These are phyloP conservation scores for Sarcophaga carnaria DNA, from an alignment of 2,888 invertebrate genomes.

Conservation along the genomic window DNA sequence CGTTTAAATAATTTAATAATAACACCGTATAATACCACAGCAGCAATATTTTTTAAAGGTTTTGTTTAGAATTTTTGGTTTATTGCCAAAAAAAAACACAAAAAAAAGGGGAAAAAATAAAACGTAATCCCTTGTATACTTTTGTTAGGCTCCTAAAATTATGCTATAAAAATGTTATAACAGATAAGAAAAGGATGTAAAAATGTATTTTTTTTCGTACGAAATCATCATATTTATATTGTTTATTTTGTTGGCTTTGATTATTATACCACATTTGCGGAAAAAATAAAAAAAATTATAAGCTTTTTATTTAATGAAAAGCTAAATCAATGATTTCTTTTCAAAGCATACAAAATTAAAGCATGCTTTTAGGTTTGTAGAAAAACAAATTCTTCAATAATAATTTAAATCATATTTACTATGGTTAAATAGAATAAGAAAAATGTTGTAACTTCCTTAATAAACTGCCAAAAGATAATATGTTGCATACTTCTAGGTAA, in stretches of 20 bases:
- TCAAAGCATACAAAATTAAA: neutral
- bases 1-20: neutral
- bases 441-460: no score
- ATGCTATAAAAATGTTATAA: conserved; percentile 58
- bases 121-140: conserved; percentile 2
- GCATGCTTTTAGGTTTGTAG: neutral
- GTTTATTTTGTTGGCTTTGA: neutral
- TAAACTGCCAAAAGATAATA: no score
- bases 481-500: no score
- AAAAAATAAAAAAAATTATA: neutral
- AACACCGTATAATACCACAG: neutral
- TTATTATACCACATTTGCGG: neutral
- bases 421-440: no score
- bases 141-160: conserved; percentile 44
- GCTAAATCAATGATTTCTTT: neutral
- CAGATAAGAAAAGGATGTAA: neutral
- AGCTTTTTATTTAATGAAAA: neutral
- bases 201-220: neutral
- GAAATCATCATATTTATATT: neutral
- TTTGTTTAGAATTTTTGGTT: conserved; percentile 43
- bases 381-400: no score
- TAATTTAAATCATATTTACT: no score
- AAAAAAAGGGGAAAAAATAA: neutral
- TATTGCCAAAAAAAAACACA: conserved; percentile 43
- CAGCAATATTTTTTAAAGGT: conserved; percentile 8